These are phyloP conservation scores for Metallyticus violacea DNA, from an alignment of 2,888 invertebrate species.

Conservation along the genomic window DNA sequence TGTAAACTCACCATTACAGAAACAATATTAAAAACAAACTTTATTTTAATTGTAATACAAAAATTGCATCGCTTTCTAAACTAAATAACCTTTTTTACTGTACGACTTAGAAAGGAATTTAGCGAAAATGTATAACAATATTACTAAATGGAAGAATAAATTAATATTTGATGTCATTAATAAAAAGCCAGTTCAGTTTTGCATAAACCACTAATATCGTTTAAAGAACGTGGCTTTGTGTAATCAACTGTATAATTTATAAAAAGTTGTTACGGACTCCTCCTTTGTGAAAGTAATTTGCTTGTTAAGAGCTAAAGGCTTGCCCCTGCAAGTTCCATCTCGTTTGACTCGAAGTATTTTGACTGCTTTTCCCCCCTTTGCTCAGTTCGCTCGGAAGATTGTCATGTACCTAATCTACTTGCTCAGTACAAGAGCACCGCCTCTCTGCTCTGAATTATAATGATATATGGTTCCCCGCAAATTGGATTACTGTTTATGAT, in stretches of 20 bases:
- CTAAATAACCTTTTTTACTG: no score
- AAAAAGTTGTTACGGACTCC: background rate
- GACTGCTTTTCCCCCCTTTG: background rate
- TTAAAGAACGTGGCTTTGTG: background rate
- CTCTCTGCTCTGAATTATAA: slow-evolving; percentile 8
- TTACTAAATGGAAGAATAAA: background rate
- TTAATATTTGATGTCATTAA: background rate
- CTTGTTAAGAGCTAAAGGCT: background rate
- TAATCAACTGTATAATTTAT: background rate
- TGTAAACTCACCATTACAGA: no score
- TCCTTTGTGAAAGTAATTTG: background rate
- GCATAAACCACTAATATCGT: background rate
- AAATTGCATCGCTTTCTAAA: no score
- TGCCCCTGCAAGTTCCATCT: background rate
- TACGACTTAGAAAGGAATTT: no score
- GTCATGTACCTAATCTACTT: background rate
- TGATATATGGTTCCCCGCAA: slow-evolving; percentile 21
- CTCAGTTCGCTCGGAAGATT: background rate
- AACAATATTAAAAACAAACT: no score
- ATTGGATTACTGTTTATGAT: slow-evolving; percentile 32
- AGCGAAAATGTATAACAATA: no score
- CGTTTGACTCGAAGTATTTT: background rate
- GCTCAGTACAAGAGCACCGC: background rate
- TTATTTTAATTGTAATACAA: no score
- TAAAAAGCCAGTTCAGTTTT: background rate